Conservation (phyloP, 2,888 invertebrate species). For the Shargacucullia verbasci region DNA sequence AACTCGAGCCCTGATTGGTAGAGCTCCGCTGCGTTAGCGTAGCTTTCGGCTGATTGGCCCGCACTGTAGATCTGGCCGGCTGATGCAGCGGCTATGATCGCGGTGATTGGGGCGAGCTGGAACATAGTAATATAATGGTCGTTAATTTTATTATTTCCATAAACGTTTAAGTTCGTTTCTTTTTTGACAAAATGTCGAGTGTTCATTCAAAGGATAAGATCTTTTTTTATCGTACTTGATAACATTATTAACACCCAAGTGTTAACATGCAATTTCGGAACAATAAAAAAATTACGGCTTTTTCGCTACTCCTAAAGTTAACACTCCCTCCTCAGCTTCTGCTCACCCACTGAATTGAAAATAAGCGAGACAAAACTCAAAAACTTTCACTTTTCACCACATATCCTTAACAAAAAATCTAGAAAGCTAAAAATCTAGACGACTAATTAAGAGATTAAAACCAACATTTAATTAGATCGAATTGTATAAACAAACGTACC, state of each 20-base stretch:
- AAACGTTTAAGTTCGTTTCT: too few species aligned
- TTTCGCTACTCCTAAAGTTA: too few species aligned
- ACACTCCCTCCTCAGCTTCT: too few species aligned
- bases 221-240: too few species aligned
- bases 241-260: too few species aligned
- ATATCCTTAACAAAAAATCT: background rate
- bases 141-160: too few species aligned
- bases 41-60: conserved; percentile 57
- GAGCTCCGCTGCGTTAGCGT: conserved; percentile 66
- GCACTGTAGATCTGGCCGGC: conserved; percentile 68
- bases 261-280: too few species aligned
- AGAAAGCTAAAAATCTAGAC: background rate
- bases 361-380: background rate
- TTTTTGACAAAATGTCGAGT: too few species aligned
- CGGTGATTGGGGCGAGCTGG: conserved; percentile 70
- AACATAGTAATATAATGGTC: conserved; percentile 36
- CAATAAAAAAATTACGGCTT: too few species aligned
- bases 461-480: conserved; percentile 20
- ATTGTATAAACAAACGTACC: conserved; percentile 68
- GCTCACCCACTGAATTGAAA: background rate
- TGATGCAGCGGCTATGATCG: conserved; percentile 72
- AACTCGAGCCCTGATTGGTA: conserved; percentile 73
- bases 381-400: conserved; percentile 28
- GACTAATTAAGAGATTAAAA: conserved; percentile 13
- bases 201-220: too few species aligned